Conservation (phyloP, 2,113 vertebrate genomes). For the Spheniscus mendiculus region DNA sequence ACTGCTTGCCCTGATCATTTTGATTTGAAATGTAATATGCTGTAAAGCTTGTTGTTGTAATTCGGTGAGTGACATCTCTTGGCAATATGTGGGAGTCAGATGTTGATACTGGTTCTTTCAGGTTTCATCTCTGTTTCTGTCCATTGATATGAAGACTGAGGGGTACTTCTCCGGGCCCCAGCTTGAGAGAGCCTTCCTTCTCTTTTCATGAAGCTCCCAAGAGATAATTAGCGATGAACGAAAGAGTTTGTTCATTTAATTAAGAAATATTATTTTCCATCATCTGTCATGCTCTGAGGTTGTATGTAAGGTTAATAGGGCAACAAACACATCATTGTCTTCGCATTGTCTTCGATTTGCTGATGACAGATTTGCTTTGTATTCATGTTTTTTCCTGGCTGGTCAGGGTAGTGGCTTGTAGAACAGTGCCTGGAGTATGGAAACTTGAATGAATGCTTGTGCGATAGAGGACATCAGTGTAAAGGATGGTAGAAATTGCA, state of each 20-base stretch:
- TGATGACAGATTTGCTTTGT: neutral
- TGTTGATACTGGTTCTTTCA: neutral
- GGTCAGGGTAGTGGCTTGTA: neutral
- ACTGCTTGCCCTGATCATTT: neutral
- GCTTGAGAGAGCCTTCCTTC: neutral
- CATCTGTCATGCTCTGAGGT: neutral
- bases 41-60: neutral
- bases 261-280: neutral
- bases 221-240: neutral
- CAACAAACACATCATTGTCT: neutral
- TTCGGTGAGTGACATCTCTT: fast-evolving
- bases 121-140: neutral
- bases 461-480: fast-evolving
- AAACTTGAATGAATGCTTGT: neutral
- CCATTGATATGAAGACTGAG: neutral
- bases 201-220: neutral
- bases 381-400: neutral
- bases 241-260: neutral
- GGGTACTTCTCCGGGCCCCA: neutral
- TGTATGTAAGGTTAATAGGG: neutral
- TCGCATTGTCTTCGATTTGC: neutral
- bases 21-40: neutral
- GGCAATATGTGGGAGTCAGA: neutral
- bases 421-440: neutral
- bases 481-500: neutral